Conservation (phyloP, 2,888 invertebrate genomes). For the Drosophila tripunctata region DNA sequence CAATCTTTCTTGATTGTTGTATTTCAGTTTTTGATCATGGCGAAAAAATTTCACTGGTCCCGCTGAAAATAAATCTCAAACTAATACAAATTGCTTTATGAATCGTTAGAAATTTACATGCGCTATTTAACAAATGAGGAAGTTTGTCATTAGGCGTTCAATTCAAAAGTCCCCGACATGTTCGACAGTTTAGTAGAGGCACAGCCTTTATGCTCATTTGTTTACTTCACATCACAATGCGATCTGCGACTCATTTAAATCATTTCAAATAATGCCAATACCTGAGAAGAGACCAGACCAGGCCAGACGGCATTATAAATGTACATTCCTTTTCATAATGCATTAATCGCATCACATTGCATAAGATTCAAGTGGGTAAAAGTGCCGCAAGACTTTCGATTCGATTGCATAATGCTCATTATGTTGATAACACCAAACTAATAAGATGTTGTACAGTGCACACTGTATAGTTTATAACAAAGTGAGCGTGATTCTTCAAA, state of each 20-base stretch:
- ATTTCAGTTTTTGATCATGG: slow-evolving; percentile 27
- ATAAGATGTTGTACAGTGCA: slow-evolving; percentile 9
- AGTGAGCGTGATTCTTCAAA: slow-evolving; percentile 9
- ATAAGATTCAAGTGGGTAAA: slow-evolving; percentile 55
- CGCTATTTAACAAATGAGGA: slow-evolving; percentile 62
- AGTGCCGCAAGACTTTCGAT: slow-evolving; percentile 68
- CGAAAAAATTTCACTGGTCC: slow-evolving; percentile 56
- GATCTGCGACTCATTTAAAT: slow-evolving; percentile 59
- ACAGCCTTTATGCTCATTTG: slow-evolving; percentile 44
- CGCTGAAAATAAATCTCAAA: slow-evolving; percentile 21
- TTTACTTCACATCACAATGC: slow-evolving; percentile 50
- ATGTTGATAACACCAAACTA: slow-evolving; percentile 1
- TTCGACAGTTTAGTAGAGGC: slow-evolving; percentile 32
- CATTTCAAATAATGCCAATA: slow-evolving; percentile 59
- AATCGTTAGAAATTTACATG: slow-evolving; percentile 46
- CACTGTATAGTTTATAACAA: no score
- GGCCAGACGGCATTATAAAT: slow-evolving; percentile 40
- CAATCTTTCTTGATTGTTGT: background rate
- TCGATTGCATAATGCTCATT: slow-evolving; percentile 46
- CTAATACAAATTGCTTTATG: slow-evolving; percentile 38
- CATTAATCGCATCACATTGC: slow-evolving; percentile 63
- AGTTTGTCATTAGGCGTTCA: slow-evolving; percentile 63
- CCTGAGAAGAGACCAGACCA: no score
- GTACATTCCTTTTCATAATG: slow-evolving; percentile 40
- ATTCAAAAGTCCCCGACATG: slow-evolving; percentile 42